A percentile compares a stretch with the other conserved stretches of the same genome.
Evolutionary conservation across 2,888 invertebrate genomes (phyloP).

Genomic region (Toxonevra muliebris): DNA sequence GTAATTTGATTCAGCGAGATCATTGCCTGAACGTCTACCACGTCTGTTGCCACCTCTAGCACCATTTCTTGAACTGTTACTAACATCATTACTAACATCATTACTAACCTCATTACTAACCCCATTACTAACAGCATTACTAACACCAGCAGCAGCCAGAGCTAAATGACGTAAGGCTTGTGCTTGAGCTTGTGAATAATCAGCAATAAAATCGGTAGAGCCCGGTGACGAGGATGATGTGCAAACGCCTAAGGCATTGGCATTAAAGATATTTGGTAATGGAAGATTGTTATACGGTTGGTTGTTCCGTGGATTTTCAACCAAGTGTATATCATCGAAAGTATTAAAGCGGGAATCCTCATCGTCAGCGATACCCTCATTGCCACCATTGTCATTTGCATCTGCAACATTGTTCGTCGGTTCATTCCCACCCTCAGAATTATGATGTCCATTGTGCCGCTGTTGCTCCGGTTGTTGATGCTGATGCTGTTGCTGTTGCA

Average conservation of each 20-base stretch:
- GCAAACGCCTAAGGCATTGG: not conserved
- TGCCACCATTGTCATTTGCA: not conserved
- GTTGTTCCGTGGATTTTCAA: conserved; percentile 55
- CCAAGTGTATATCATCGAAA: conserved; percentile 64
- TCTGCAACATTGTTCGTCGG: no score
- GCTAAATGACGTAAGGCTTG: conserved; percentile 56
- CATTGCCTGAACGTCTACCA: conserved; percentile 74
- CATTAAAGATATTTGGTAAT: conserved; percentile 37
- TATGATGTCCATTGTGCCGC: not conserved
- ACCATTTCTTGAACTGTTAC: not conserved
- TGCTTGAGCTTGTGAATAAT: conserved; percentile 57
- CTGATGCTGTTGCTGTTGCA: conserved; percentile 52
- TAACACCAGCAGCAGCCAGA: conserved; percentile 1
- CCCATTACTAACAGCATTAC: conserved; percentile 37
- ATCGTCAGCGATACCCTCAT: conserved; percentile 38
- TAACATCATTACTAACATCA: conserved; percentile 32
- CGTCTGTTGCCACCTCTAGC: conserved; percentile 36
- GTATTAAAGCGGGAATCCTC: conserved; percentile 61
- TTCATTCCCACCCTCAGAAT: no score
- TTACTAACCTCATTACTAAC: conserved; percentile 31
- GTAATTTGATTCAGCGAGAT: conserved; percentile 57
- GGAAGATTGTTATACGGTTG: conserved; percentile 37
- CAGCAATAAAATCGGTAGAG: conserved; percentile 48
- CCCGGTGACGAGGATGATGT: conserved; percentile 33
- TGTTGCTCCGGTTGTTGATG: conserved; percentile 41